phyloP scores from a whole-genome alignment of 2,797 vertebrate species.

The Halcyon smyrnensis region DNA sequence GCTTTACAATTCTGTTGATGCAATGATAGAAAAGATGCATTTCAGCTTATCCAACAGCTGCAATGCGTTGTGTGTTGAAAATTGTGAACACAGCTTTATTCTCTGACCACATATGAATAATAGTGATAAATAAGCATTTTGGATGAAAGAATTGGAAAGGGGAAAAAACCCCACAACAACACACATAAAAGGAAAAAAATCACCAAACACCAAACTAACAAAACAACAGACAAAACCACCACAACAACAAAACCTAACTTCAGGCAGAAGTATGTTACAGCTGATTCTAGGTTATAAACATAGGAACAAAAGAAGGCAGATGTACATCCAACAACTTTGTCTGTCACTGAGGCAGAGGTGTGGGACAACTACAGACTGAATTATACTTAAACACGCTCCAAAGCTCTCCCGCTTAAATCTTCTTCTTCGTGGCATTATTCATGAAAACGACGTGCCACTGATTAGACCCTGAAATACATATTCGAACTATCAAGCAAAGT shows the following conservation, averaged over 20 bases:
- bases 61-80: accelerated
- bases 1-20: neutral
- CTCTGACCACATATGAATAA: neutral
- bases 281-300: neutral
- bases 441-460: neutral
- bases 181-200: neutral
- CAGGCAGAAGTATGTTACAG: neutral
- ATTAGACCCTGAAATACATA: neutral
- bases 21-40: neutral
- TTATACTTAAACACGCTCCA: neutral
- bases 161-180: neutral
- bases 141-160: neutral
- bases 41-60: neutral
- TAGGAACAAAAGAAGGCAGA: accelerated
- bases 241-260: neutral
- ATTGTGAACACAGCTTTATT: neutral
- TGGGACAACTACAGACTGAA: neutral
- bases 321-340: neutral
- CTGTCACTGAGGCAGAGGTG: neutral
- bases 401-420: neutral
- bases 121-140: accelerated
- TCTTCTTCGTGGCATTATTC: neutral
- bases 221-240: no score
- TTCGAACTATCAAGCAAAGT: neutral
- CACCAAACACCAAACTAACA: no score